Base-by-base conservation (phyloP, 35 echinoderm and acorn worm genomes). In the Acanthaster planci region DNA sequence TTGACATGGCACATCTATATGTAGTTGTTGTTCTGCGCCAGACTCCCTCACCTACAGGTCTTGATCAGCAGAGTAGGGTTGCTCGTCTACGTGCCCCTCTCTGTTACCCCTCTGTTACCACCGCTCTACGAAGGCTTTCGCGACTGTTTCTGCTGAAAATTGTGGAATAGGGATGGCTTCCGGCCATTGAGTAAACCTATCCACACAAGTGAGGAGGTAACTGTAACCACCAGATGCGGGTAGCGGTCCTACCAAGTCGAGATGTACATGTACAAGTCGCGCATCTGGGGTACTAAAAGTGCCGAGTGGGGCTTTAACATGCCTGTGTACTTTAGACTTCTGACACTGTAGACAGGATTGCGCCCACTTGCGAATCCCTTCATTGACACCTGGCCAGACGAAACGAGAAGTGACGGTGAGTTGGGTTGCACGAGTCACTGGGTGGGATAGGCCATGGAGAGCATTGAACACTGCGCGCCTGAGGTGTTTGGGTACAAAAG, bases 151-250 rank as follows among this genome's bases (percentile, higher is more conserved):
- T 57, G 84, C 84, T 38, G 84, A 32, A 32, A 86, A 77, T 39
- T 86, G 38, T 47, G 39, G 7, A 15, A 86, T 51, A 9, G 92
- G 92, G 15, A 93, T 75, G 22, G 86, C 91, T 68, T 93, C 91
- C 21, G 91, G 91, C 91, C 91, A 93, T 26, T 86, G 44, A 37
- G 91, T 93, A 53, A 84, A 93, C 16, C 81, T 72, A 67, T 89
- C 91, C 19, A 93, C 52, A 76, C 76, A 84, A 0, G 91, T 93
- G 14, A 90, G 76, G 19, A 94, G 60, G 64, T 94, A 94, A 51
- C 38, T 68, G 52, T 37, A 86, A 18, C 88, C 92, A 77, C 86
- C 78, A 67, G 91, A 88, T 5, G 60, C 54, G 12, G 91, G 86
- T 10, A 89, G 55, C 0, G 91, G 91, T n/a, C 90, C 90, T 12